A percentile compares a stretch with the other conserved stretches of the same genome.
phyloP scores from a whole-genome alignment of 2,113 vertebrate species.

The Chaetorhynchus papuensis region DNA sequence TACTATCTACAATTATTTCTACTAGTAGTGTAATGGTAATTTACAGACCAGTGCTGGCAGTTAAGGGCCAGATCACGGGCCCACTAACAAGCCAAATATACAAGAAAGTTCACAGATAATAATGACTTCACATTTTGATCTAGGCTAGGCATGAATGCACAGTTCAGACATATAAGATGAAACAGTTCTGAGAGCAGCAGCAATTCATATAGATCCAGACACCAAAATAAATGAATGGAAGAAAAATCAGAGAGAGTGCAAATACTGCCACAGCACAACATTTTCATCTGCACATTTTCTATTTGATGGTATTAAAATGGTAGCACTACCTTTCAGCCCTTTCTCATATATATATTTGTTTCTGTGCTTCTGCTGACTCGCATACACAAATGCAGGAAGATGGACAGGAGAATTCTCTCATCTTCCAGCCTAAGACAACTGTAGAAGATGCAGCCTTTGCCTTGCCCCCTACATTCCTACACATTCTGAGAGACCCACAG shows the following conservation, averaged over 20 bases:
- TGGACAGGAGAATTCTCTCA: background rate
- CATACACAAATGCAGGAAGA: background rate
- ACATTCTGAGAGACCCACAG: background rate
- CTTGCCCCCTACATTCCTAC: background rate
- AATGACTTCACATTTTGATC: background rate
- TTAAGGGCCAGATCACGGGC: background rate
- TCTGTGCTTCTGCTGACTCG: background rate
- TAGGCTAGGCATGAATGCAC: background rate
- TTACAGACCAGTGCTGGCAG: conserved; percentile 5
- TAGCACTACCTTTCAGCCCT: background rate
- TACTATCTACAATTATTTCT: background rate
- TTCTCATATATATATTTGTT: background rate
- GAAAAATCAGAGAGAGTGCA: background rate
- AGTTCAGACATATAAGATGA: background rate
- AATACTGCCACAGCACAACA: background rate
- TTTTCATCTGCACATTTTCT: background rate
- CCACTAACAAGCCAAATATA: conserved; percentile 9
- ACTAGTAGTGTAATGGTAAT: background rate
- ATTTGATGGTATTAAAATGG: background rate
- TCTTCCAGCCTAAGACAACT: background rate
- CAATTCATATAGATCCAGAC: background rate
- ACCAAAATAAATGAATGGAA: background rate
- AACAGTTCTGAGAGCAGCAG: background rate
- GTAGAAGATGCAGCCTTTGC: background rate
- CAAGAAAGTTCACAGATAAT: background rate